Percentiles rank a stretch among this genome's conserved stretches.
Conservation (phyloP, 2,113 vertebrate genomes). For the Arothron firmamentum region DNA sequence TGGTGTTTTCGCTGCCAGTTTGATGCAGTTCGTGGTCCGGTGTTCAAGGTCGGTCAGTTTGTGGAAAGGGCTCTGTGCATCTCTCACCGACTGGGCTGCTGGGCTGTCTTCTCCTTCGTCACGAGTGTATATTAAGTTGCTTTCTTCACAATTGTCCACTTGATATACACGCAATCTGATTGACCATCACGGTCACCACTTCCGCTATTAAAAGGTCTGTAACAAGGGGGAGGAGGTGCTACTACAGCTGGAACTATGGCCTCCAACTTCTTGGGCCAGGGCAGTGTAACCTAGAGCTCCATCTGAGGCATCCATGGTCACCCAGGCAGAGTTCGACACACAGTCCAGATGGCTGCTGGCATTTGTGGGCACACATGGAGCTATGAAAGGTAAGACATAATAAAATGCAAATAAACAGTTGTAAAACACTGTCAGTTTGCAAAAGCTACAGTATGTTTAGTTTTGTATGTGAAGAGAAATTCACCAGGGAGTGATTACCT, state of each 20-base stretch:
- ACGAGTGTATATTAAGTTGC: conserved; percentile 54
- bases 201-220: too few species aligned
- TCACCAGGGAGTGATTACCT: conserved; percentile 51
- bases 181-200: too few species aligned
- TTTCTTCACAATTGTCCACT: conserved; percentile 54
- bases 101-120: conserved; percentile 35
- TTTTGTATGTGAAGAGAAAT: background rate
- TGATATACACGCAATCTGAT: too few species aligned
- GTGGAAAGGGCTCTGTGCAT: conserved; percentile 30
- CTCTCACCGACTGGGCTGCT: too few species aligned
- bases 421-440: background rate
- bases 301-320: conserved; percentile 57
- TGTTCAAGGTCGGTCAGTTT: conserved; percentile 54
- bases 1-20: conserved; percentile 52
- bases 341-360: conserved; percentile 65
- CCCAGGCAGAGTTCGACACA: conserved; percentile 65
- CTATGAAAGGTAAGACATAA: conserved; percentile 39
- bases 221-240: conserved; percentile 40
- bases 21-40: conserved; percentile 61
- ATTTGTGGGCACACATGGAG: conserved; percentile 67
- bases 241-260: conserved; percentile 56
- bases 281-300: conserved; percentile 61
- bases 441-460: background rate
- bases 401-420: background rate
- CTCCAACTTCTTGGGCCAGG: conserved; percentile 34